Conservation (phyloP, 2,113 vertebrate species). For the Xenus cinereus region DNA sequence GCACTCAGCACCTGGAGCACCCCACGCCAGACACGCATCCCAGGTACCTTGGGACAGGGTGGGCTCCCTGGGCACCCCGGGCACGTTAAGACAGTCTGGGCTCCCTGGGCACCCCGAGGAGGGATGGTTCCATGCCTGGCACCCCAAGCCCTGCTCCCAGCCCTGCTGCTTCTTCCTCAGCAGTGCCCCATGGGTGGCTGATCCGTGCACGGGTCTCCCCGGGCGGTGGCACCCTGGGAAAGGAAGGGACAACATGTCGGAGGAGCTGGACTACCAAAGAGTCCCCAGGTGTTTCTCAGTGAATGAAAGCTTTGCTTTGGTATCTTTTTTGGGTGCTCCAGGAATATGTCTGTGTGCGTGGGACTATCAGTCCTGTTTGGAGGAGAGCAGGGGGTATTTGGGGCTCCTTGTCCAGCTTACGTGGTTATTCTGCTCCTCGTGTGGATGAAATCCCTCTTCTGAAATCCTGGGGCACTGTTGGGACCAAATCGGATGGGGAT, state of each 20-base stretch:
- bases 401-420: not conserved
- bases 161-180: not conserved
- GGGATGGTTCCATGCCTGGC: not conserved
- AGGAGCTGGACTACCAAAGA: not conserved
- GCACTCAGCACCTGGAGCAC: not conserved
- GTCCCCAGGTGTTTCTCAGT: not conserved
- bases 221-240: not conserved
- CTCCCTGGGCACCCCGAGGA: not conserved
- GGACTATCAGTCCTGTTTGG: not conserved
- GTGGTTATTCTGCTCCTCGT: not conserved
- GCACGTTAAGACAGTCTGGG: not conserved
- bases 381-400: not conserved
- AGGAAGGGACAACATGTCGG: not conserved
- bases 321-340: not conserved
- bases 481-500: not conserved
- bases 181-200: not conserved
- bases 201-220: not conserved
- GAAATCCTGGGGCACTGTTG: not conserved
- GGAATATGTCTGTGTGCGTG: not conserved
- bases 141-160: not conserved
- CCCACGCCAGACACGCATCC: not conserved
- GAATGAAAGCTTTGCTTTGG: not conserved
- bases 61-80: not conserved
- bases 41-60: not conserved
- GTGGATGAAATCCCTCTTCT: not conserved